These are phyloP conservation scores for Acromyrmex charruanus DNA, from an alignment of 1,140 invertebrate genomes.

Conservation along the genomic window DNA sequence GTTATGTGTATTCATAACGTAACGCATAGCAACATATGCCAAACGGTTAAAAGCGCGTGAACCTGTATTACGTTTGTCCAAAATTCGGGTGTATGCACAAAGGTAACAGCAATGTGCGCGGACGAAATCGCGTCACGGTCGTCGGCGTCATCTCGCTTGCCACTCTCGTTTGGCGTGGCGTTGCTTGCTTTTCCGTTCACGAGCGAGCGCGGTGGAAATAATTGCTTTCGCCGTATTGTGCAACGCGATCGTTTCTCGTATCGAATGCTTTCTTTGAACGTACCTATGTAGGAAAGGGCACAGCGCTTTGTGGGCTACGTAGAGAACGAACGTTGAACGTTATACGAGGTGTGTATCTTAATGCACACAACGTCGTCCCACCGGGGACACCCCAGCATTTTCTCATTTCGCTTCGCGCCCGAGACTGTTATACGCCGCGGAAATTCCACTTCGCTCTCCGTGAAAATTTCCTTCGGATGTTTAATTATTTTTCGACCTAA, in stretches of 20 bases:
- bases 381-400: constrained; percentile 27
- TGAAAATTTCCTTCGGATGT: constrained; percentile 52
- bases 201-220: constrained; percentile 49
- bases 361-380: constrained; percentile 25
- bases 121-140: constrained; percentile 48
- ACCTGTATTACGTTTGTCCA: constrained; percentile 21
- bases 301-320: constrained; percentile 37
- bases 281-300: background rate
- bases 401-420: constrained; percentile 35
- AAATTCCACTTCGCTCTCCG: constrained; percentile 14
- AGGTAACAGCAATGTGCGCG: constrained; percentile 32
- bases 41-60: constrained; percentile 32
- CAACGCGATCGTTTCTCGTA: constrained; percentile 64
- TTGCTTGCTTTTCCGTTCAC: constrained; percentile 61
- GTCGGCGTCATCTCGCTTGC: constrained; percentile 56
- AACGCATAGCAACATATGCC: background rate
- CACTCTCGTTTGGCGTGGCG: constrained; percentile 34
- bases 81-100: constrained; percentile 45
- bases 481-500: constrained; percentile 55
- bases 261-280: constrained; percentile 55
- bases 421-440: constrained; percentile 47
- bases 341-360: constrained; percentile 44
- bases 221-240: constrained; percentile 71
- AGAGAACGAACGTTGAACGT: constrained; percentile 18
- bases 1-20: background rate